Base-by-base conservation (phyloP, 1,140 invertebrate genomes). In the Drosophila santomea region DNA sequence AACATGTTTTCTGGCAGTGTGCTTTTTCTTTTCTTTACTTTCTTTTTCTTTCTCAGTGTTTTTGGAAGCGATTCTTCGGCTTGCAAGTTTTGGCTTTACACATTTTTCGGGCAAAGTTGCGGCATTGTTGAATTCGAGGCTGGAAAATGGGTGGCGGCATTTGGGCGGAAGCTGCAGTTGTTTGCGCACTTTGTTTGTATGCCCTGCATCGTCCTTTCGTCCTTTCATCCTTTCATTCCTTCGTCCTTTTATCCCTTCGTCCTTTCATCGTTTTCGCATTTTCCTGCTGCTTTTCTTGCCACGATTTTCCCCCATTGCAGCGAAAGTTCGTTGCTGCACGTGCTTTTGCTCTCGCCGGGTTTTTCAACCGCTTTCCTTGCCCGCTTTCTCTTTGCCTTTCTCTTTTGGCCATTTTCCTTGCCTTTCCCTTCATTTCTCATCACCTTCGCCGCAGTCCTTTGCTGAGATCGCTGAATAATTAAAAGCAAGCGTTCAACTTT, bases 401-500 rank as follows among this genome's bases (percentile, higher is more conserved):
- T 20, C 20, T 20, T 20, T 20, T 20, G 20, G 20, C 20, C 12
- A 47, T 47, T 47, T n/a, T 15, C n/a, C n/a, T 14, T 20, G 1
- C 1, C 20, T 20, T 20, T 2, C 20, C 20, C 20, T 36, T 23
- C n/a, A 28, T 57, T 71, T 25, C 1, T 7, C 43, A 38, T 11
- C 54, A 41, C 36, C 4, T 6, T 47, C 7, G 14, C 7, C 41
- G 43, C 48, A 55, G 38, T 51, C 36, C 56, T 38, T 51, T 64
- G 68, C 68, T 74, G 60, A 86, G 82, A 78, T 80, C 69, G 82
- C 25, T 83, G 79, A 88, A 88, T 88, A 89, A 88, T 88, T 88
- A 89, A 88, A 86, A 80, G 54, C 51, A 58, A 74, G 48, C 64
- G 83, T 74, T 61, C 75, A 78, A 86, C 79, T 89, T 83, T 79